These are phyloP conservation scores for Paradisaea rubra DNA, from an alignment of 2,113 vertebrate genomes.

Conservation along the genomic window DNA sequence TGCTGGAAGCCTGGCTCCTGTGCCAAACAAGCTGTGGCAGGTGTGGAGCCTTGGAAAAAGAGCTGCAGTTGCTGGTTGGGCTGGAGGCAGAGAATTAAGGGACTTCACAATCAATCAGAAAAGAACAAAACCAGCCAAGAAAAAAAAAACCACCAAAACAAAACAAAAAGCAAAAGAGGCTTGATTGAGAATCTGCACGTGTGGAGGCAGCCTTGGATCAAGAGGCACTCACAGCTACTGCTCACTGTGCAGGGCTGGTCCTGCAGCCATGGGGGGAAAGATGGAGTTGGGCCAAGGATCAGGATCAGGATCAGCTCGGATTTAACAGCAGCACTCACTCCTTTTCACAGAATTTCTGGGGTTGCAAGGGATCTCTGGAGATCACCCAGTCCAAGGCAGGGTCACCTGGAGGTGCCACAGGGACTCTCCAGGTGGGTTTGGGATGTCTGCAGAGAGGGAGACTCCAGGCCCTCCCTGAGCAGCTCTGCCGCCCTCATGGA, in stretches of 20 bases:
- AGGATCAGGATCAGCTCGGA: not conserved
- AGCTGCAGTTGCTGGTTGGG: conserved; percentile 52
- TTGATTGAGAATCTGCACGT: conserved; percentile 62
- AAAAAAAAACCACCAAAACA: not conserved
- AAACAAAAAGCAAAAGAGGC: conserved; percentile 24
- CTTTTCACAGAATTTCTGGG: accelerated
- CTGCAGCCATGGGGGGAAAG: not conserved
- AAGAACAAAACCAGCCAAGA: conserved; percentile 18
- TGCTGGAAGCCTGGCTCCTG: not conserved
- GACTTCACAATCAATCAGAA: conserved; percentile 24
- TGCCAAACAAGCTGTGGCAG: conserved; percentile 70
- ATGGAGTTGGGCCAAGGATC: not conserved
- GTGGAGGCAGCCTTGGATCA: not conserved
- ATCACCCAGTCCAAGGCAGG: not conserved
- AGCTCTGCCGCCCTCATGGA: not conserved
- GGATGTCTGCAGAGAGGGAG: not conserved
- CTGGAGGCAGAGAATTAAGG: conserved; percentile 51
- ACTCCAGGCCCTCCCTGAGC: not conserved
- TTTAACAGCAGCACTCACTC: not conserved
- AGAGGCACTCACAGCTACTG: not conserved
- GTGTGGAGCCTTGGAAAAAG: conserved; percentile 42
- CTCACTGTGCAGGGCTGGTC: not conserved
- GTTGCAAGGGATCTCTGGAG: not conserved
- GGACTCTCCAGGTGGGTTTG: not conserved
- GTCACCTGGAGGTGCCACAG: not conserved